A percentile compares a stretch with the other conserved stretches of the same genome.
Conservation (phyloP, 2,797 vertebrate species). For the Sebastes minor region DNA sequence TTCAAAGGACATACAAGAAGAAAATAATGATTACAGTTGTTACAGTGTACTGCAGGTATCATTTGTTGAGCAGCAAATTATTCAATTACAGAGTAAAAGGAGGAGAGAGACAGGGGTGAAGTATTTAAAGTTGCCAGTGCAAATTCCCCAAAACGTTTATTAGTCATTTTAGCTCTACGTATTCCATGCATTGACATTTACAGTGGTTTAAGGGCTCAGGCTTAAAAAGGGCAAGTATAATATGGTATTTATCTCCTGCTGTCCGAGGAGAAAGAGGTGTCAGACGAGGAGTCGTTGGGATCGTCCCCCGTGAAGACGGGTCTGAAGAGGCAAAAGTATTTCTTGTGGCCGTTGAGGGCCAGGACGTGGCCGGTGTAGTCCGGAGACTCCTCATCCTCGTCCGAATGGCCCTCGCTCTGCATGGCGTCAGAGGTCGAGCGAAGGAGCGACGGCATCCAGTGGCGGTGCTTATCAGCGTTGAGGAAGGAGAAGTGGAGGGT, state of each 20-base stretch:
- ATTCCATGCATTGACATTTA: conserved; percentile 53
- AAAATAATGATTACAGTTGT: neutral
- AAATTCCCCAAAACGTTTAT: conserved; percentile 20
- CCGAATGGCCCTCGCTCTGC: conserved; percentile 56
- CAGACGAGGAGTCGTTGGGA: conserved; percentile 69
- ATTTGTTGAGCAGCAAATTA: conserved; percentile 26
- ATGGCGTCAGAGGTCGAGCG: conserved; percentile 79
- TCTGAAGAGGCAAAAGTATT: conserved; percentile 95
- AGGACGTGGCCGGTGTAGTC: conserved; percentile 91
- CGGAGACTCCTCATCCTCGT: conserved; percentile 68
- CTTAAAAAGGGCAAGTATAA: neutral
- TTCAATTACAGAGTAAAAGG: conserved; percentile 2
- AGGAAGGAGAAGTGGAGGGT: conserved; percentile 96
- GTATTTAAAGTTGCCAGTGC: conserved; percentile 25
- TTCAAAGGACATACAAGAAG: conserved; percentile 39
- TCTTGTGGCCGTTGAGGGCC: conserved; percentile 95
- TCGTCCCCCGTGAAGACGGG: conserved; percentile 82
- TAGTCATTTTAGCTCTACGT: conserved; percentile 23
- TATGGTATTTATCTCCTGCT: conserved; percentile 20
- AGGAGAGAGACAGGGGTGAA: neutral
- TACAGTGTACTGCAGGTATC: conserved; percentile 19
- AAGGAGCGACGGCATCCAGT: conserved; percentile 91
- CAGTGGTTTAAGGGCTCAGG: conserved; percentile 23
- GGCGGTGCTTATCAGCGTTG: conserved; percentile 91
- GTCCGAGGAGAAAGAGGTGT: conserved; percentile 57